Percentiles rank a stretch among this genome's conserved stretches.
These are phyloP conservation scores for Cololabis saira DNA, from an alignment of 2,113 vertebrate genomes.

Conservation along the genomic window DNA sequence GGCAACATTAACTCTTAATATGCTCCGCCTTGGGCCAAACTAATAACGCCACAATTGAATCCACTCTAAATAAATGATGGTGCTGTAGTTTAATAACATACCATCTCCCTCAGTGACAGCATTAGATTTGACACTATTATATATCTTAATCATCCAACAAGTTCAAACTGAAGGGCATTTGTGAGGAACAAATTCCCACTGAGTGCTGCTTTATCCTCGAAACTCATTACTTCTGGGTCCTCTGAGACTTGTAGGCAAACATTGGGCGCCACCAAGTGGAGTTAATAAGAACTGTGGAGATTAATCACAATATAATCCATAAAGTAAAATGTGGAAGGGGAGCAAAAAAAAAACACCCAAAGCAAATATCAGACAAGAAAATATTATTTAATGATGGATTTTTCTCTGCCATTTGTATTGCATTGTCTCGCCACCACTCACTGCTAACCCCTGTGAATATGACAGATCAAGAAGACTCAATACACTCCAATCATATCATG, in stretches of 20 bases:
- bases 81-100: slow-evolving; percentile 78
- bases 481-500: slow-evolving; percentile 70
- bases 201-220: slow-evolving; percentile 31
- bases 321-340: background rate
- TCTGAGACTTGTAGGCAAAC: slow-evolving; percentile 20
- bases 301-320: background rate
- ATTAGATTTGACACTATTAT: slow-evolving; percentile 49
- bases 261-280: slow-evolving; percentile 67
- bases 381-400: background rate
- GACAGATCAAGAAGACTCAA: no score
- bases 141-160: slow-evolving; percentile 58
- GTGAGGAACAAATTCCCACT: slow-evolving; percentile 22
- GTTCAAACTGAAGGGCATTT: slow-evolving; percentile 49
- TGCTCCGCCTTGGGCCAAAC: slow-evolving; percentile 79
- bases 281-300: slow-evolving; percentile 2
- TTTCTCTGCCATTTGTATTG: background rate
- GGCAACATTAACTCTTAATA: slow-evolving; percentile 81
- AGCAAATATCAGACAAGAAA: background rate
- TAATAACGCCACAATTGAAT: slow-evolving; percentile 86
- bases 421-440: slow-evolving; percentile 39
- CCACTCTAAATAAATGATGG: slow-evolving; percentile 85
- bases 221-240: slow-evolving; percentile 16
- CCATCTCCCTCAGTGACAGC: slow-evolving; percentile 62
- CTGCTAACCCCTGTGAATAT: slow-evolving; percentile 21
- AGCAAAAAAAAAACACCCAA: slow-evolving; percentile 5